Conservation (phyloP, 2,797 vertebrate species). For the Anableps anableps region DNA sequence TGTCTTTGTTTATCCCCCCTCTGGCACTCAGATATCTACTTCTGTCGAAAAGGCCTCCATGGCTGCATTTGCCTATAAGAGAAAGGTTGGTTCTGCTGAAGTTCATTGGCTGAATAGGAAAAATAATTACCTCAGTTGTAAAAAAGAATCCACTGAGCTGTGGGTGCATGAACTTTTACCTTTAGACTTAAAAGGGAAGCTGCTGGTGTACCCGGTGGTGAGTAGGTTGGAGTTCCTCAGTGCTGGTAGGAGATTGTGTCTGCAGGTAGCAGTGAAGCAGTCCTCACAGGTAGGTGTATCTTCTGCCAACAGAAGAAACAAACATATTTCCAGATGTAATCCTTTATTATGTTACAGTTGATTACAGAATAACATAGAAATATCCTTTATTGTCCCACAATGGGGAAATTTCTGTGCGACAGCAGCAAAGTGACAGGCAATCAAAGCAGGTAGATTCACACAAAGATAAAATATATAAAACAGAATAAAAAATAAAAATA, state of each 20-base stretch:
- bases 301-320: conserved; percentile 49
- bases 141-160: background rate
- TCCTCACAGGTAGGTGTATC: conserved; percentile 83
- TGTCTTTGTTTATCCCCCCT: conserved; percentile 92
- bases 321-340: background rate
- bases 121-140: background rate
- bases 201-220: conserved; percentile 88
- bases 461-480: no score
- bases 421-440: no score
- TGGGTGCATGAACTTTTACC: conserved; percentile 66
- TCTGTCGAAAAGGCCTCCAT: conserved; percentile 86
- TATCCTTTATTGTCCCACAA: no score
- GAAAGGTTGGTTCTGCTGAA: background rate
- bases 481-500: no score
- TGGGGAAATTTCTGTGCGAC: no score
- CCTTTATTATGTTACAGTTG: background rate
- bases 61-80: conserved; percentile 88
- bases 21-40: conserved; percentile 79
- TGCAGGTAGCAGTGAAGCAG: conserved; percentile 84
- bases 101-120: background rate
- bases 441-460: no score
- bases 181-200: conserved; percentile 79
- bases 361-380: no score
- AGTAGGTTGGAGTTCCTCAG: conserved; percentile 66
- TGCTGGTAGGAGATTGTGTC: conserved; percentile 79